Conservation (phyloP, 2,888 invertebrate genomes). For the Baccha elongata region DNA sequence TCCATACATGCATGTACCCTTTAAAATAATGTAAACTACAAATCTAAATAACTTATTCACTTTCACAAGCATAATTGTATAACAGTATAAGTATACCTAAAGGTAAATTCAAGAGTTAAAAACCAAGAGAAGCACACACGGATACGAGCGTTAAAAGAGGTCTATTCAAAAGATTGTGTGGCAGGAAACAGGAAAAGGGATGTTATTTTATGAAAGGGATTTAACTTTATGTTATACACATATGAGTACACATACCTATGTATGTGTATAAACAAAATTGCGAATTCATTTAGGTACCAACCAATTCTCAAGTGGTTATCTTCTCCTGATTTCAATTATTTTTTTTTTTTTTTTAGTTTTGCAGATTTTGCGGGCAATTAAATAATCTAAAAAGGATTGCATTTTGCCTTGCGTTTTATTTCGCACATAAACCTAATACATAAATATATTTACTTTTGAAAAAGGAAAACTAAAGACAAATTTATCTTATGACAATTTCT, state of each 20-base stretch:
- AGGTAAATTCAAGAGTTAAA: neutral
- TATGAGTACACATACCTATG: neutral
- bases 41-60: neutral
- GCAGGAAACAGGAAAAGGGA: neutral
- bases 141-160: neutral
- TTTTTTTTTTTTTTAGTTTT: neutral
- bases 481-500: slow-evolving; percentile 26
- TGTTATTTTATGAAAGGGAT: neutral
- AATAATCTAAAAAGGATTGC: slow-evolving; percentile 3
- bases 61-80: neutral
- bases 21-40: neutral
- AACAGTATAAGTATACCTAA: no score
- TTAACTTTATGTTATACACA: no score
- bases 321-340: neutral
- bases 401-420: slow-evolving; percentile 3
- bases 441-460: neutral
- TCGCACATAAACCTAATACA: slow-evolving; percentile 15
- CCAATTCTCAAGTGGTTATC: slow-evolving; percentile 39
- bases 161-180: neutral
- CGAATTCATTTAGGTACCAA: slow-evolving; percentile 40
- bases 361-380: neutral
- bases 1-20: no score
- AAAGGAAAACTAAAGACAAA: neutral
- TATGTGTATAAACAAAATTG: slow-evolving; percentile 41
- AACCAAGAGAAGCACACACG: neutral